A percentile compares a stretch with the other conserved stretches of the same genome.
phyloP scores from a whole-genome alignment of 2,113 vertebrate species.

The Vulpes ferrilata region DNA sequence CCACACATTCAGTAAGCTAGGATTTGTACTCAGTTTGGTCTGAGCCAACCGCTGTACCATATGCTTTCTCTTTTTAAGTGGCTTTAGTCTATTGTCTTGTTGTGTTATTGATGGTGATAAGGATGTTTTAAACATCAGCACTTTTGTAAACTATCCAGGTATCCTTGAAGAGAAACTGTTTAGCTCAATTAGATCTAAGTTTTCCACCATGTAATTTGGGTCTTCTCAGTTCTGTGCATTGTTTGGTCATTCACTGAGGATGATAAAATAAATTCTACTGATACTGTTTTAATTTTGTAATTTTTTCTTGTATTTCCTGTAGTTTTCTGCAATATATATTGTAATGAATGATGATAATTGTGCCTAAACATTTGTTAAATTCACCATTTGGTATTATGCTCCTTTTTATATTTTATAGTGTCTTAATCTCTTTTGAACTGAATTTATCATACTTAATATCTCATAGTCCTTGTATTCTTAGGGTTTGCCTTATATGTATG shows the following conservation, averaged over 20 bases:
- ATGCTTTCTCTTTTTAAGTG: neutral
- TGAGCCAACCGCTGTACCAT: rapidly evolving
- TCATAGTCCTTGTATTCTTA: neutral
- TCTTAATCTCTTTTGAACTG: neutral
- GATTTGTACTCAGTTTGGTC: neutral
- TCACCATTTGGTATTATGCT: neutral
- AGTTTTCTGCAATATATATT: neutral
- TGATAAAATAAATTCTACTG: neutral
- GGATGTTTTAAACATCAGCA: neutral
- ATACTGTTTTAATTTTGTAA: neutral
- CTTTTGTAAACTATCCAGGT: neutral
- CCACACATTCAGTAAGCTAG: neutral
- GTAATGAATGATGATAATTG: neutral
- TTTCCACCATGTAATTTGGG: neutral
- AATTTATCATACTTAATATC: neutral
- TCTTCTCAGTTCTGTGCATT: neutral
- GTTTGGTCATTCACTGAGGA: neutral
- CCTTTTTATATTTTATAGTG: neutral
- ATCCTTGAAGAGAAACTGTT: neutral
- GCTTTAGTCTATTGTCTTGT: neutral
- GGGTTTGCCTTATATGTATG: neutral
- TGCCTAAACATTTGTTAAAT: neutral
- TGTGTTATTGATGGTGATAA: neutral
- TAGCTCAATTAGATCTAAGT: neutral
- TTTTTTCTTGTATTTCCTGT: neutral